Evolutionary conservation across 2,113 vertebrate genomes (phyloP), one percentile per base, ranked within the genome.

Genomic region (Alligator mississippiensis): DNA sequence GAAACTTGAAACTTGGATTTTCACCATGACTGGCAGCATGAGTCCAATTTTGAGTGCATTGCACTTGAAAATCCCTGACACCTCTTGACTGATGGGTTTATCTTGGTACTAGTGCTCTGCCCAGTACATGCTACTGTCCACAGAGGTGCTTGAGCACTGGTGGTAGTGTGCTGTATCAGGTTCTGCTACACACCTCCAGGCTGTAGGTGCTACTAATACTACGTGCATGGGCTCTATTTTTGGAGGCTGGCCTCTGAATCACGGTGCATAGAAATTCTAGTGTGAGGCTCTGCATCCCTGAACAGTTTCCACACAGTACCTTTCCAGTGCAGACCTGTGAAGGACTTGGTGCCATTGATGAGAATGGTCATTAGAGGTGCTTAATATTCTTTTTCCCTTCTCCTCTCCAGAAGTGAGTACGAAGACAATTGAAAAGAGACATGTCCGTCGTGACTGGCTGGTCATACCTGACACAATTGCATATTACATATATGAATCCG

Each of bases 331-430:
- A 0, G 1, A 21, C 76, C 11, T 14, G 72, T 55, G 75, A 62
- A 80, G 60, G 11, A 24, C 34, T 21, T 5, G 18, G 25, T 28
- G 68, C 47, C 17, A 34, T 5, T 22, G 62, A 85, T 63, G 11
- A 75, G 25, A 77, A 3, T 61, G 55, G 9, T 59, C 47, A 77
- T 30, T 24, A 27, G 57, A 78, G 28, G 88, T 88, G 68, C 74
- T 55, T 96, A 61, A 93, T 47, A 25, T 4, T 1, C 30, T 91
- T 47, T 95, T 87, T 80, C 55, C 18, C 38, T 87, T 54, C 77
- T 91, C 74, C 82, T 82, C 81, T 82, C 61, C 94, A 97, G 97
- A 96, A 96, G 95, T 91, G 87, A 91, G 94, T 25, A 97, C 96
- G 64, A 98, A 96, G 78, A 77, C 95, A 18, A 0, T 97, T 34